These are phyloP conservation scores for Onthophagus sagittarius DNA, from an alignment of 2,888 invertebrate genomes.

Conservation along the genomic window DNA sequence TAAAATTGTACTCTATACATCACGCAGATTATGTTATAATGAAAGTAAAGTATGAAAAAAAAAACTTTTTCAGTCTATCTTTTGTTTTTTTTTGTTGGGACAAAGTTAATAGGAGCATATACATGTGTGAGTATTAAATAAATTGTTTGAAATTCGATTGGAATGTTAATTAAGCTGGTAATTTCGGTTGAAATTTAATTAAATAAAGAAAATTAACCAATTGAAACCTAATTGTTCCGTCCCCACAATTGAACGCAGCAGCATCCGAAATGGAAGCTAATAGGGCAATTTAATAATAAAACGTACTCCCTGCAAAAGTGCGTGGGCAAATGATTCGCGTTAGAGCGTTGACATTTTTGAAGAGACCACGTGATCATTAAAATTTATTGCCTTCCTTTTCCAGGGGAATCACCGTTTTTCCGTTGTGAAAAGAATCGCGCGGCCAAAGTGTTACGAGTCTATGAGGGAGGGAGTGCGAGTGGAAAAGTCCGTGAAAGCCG, in stretches of 20 bases:
- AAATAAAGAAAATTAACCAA: constrained; percentile 46
- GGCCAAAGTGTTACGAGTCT: background rate
- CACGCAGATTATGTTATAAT: too few species aligned
- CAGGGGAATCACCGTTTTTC: constrained; percentile 11
- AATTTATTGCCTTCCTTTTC: constrained; percentile 21
- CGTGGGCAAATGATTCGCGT: constrained; percentile 19
- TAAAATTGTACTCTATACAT: too few species aligned
- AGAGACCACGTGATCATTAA: constrained; percentile 15
- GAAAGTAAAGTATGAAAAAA: too few species aligned
- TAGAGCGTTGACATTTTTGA: constrained; percentile 24
- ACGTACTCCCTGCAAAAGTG: constrained; percentile 23
- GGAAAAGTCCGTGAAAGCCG: constrained; percentile 15
- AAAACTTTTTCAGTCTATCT: too few species aligned
- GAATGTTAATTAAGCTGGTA: background rate
- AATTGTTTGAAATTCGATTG: too few species aligned
- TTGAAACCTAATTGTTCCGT: constrained; percentile 45
- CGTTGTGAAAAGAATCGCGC: background rate
- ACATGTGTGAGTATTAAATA: too few species aligned
- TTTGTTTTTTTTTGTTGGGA: too few species aligned
- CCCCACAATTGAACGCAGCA: constrained; percentile 24
- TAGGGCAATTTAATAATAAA: constrained; percentile 35
- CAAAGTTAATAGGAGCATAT: too few species aligned
- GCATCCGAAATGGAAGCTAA: constrained; percentile 26
- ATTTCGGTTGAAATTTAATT: constrained; percentile 37
- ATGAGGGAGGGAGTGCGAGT: constrained; percentile 1